A percentile compares a stretch with the other conserved stretches of the same genome.
Conservation (phyloP, 2,113 vertebrate species). For the Mionectes macconnelli region DNA sequence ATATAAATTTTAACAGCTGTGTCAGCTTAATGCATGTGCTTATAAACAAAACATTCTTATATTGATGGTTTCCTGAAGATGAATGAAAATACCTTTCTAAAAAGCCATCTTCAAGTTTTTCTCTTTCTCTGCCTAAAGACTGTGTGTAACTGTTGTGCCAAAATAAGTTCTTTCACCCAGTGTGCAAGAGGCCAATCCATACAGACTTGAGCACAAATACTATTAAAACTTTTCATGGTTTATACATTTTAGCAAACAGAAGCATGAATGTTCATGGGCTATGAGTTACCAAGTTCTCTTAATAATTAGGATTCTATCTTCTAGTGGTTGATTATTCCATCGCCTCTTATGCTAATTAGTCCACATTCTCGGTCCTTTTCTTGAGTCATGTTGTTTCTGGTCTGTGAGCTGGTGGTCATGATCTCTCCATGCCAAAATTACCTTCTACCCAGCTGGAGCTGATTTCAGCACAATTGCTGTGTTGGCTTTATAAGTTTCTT, state of each 20-base stretch:
- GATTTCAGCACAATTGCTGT: background rate
- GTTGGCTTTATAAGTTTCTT: background rate
- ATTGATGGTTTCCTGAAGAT: background rate
- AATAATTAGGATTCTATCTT: background rate
- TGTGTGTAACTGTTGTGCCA: background rate
- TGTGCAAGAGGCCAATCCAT: background rate
- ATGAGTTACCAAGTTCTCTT: background rate
- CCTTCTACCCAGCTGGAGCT: background rate
- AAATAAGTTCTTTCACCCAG: background rate
- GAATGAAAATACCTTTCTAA: background rate
- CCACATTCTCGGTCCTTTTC: background rate
- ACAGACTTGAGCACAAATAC: background rate
- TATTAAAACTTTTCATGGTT: background rate
- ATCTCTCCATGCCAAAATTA: background rate
- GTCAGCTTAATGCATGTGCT: background rate
- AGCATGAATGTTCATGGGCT: background rate
- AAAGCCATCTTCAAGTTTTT: background rate
- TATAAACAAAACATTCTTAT: background rate
- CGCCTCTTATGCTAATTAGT: background rate
- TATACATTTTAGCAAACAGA: background rate
- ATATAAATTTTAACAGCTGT: background rate
- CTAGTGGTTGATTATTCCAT: background rate
- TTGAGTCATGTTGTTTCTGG: background rate
- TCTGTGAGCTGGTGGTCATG: background rate
- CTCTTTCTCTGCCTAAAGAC: background rate